Base-by-base conservation (phyloP, 64 coral and sea anemone species). In the Anthopleura sola region DNA sequence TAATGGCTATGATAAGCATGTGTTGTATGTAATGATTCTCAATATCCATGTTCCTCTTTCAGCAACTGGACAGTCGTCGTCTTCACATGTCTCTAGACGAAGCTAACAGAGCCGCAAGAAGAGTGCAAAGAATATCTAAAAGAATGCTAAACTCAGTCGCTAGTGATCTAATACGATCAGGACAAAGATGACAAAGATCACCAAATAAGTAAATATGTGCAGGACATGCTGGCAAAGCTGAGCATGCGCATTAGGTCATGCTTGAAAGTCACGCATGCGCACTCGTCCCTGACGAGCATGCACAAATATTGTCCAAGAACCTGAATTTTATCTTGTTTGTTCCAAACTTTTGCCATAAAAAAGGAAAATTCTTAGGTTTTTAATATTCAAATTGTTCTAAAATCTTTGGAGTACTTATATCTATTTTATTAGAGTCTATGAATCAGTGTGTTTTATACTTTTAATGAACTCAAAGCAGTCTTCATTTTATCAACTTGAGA, bases 31-130 rank as follows among this genome's bases (percentile, higher is more conserved):
- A n/a, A n/a, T n/a, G 4, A 14, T 76, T 39, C 7, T 76, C 4
- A 32, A 38, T 37, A 76, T 28, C 4, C 34, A 8, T 48, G 18
- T 79, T 48, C 24, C 2, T 78, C 47, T 79, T 48, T 83, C 83
- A 62, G 26, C 33, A 87, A 87, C 77, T 92, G 48, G 94, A 97
- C 64, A 92, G 94, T 44, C 58, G 85, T 86, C 89, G 94, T 53
- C 94, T 97, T 78, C 94, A 97, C 15, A 56, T 90, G 36, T 97
- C 94, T 20, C 94, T 97, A 10, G 94, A 97, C 34, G 94, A 93
- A 20, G 94, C 94, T 16, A 97, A 90, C 69, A 89, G 84, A 84
- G 94, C 94, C 36, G 94, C 94, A 36, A 88, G 94, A 68, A 78
- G 84, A 64, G 92, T 97, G 84, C 94, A 97, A 29, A 60, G 86